Percentiles rank a stretch among this genome's conserved stretches.
phyloP scores from a whole-genome alignment of 2,888 invertebrate species.

The Lapara coniferarum region DNA sequence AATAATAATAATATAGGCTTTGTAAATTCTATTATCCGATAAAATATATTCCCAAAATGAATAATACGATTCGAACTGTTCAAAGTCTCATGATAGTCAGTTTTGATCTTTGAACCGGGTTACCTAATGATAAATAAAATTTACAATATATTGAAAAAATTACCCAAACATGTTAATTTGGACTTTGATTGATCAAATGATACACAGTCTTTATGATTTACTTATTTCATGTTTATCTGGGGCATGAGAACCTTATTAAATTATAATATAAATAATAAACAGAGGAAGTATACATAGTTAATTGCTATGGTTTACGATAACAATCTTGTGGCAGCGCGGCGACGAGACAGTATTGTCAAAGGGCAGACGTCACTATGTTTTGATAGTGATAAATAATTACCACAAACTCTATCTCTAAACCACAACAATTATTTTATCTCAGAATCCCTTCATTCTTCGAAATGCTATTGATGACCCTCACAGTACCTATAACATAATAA shows the following conservation, averaged over 20 bases:
- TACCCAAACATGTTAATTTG: no score
- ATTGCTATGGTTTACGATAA: neutral
- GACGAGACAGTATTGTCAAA: neutral
- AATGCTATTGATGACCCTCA: no score
- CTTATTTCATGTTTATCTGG: constrained; percentile 8
- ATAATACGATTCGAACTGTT: no score
- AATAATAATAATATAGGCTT: neutral
- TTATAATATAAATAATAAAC: neutral
- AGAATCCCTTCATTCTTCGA: neutral
- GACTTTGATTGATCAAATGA: neutral
- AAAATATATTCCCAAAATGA: no score
- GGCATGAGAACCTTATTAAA: neutral
- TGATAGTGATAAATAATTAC: neutral
- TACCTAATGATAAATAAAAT: neutral
- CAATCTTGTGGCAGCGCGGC: neutral
- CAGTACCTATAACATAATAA: no score
- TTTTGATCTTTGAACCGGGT: neutral
- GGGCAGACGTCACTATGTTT: constrained; percentile 3
- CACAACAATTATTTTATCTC: neutral
- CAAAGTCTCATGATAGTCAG: no score
- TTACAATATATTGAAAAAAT: no score
- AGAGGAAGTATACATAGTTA: neutral
- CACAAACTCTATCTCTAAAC: neutral
- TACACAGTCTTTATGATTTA: neutral
- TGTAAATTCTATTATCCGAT: neutral